Evolutionary conservation across 2,113 vertebrate species (phyloP).

Genomic region (Heliornis fulica): DNA sequence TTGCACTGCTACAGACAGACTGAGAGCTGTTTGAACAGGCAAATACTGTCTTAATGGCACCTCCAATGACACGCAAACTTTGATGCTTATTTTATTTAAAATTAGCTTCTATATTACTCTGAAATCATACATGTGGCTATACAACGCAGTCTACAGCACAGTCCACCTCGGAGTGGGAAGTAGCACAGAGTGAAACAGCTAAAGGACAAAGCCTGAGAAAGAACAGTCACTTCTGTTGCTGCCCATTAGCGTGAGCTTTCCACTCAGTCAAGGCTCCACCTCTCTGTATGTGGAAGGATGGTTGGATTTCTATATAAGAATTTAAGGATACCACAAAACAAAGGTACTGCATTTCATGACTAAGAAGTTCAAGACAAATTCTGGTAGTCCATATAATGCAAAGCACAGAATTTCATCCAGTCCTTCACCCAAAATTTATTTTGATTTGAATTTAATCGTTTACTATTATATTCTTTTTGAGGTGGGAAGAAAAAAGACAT

Average conservation of each 20-base stretch:
- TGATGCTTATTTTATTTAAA: neutral
- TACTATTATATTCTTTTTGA: neutral
- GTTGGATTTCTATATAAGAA: neutral
- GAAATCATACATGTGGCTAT: neutral
- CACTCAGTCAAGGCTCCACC: neutral
- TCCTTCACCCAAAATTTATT: neutral
- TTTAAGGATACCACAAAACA: neutral
- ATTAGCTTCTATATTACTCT: neutral
- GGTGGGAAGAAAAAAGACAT: neutral
- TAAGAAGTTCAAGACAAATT: neutral
- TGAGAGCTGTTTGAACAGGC: neutral
- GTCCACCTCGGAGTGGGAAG: accelerated
- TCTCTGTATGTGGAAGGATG: neutral
- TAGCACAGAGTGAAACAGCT: neutral
- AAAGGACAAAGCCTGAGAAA: neutral
- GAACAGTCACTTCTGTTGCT: neutral
- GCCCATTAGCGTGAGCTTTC: neutral
- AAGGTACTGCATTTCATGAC: neutral
- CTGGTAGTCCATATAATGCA: accelerated
- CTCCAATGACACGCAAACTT: neutral
- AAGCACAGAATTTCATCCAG: neutral
- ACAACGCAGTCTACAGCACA: neutral
- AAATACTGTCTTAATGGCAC: neutral
- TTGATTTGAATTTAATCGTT: neutral
- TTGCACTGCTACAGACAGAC: accelerated